These are phyloP conservation scores for Hemaris fuciformis DNA, from an alignment of 2,888 invertebrate genomes.

Conservation along the genomic window DNA sequence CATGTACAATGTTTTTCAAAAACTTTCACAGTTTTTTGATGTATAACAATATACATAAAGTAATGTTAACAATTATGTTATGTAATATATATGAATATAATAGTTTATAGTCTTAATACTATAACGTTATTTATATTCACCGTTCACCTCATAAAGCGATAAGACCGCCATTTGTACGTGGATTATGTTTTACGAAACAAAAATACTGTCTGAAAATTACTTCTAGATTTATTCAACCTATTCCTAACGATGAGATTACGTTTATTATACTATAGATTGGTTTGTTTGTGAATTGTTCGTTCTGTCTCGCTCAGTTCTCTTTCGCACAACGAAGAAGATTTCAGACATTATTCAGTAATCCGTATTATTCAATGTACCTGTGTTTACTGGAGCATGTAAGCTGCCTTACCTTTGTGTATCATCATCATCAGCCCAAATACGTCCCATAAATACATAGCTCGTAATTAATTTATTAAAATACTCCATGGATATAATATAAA, in stretches of 20 bases:
- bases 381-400: constrained; percentile 20
- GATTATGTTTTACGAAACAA: too few relatives aligned
- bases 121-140: too few relatives aligned
- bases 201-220: background rate
- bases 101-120: background rate
- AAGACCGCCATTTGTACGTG: too few relatives aligned
- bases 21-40: too few relatives aligned
- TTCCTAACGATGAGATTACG: background rate
- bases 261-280: background rate
- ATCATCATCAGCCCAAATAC: too few relatives aligned
- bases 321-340: constrained; percentile 17
- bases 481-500: too few relatives aligned
- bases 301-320: background rate
- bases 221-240: background rate
- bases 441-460: background rate
- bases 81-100: too few relatives aligned
- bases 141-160: too few relatives aligned
- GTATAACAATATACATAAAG: too few relatives aligned
- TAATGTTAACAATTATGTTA: too few relatives aligned
- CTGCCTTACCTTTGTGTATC: constrained; percentile 19
- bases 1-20: too few relatives aligned
- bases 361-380: constrained; percentile 21
- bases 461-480: background rate
- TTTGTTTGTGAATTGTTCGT: background rate
- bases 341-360: constrained; percentile 25